A percentile compares a stretch with the other conserved stretches of the same genome.
These are phyloP conservation scores for Cyclura pinguis DNA, from an alignment of 2,797 vertebrate species.

Conservation along the genomic window DNA sequence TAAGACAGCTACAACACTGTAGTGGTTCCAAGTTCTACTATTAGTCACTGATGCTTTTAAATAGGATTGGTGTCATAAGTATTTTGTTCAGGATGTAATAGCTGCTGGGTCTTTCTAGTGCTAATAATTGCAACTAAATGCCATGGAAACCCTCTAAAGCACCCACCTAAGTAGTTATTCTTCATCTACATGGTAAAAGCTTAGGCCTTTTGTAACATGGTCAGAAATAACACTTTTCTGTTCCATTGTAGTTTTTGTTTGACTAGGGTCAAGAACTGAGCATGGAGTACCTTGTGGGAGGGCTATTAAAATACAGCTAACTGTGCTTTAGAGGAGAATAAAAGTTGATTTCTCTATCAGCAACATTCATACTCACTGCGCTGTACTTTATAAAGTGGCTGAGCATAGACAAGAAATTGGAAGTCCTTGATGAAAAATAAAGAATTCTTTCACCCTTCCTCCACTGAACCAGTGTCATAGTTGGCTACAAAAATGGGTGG, in stretches of 20 bases:
- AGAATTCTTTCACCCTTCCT: conserved; percentile 16
- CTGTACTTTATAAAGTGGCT: conserved; percentile 49
- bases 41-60: conserved; percentile 33
- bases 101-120: conserved; percentile 46
- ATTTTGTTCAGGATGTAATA: conserved; percentile 33
- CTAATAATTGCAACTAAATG: conserved; percentile 56
- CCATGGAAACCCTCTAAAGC: conserved; percentile 64
- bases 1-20: conserved; percentile 44
- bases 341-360: conserved; percentile 60
- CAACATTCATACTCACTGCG: conserved; percentile 52
- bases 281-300: conserved; percentile 41
- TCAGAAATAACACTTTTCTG: conserved; percentile 8
- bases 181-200: conserved; percentile 66
- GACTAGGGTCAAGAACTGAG: conserved; percentile 56
- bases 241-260: conserved; percentile 53
- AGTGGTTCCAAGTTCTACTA: neutral
- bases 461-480: conserved; percentile 28
- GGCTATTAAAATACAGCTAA: conserved; percentile 59
- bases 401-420: conserved; percentile 55
- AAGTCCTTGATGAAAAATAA: conserved; percentile 53
- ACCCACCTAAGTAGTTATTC: conserved; percentile 53
- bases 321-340: conserved; percentile 55
- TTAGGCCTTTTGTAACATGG: conserved; percentile 62
- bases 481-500: conserved; percentile 15
- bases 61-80: conserved; percentile 47